Evolutionary conservation across 2,888 invertebrate genomes (phyloP).

Genomic region (Acleris literana): DNA sequence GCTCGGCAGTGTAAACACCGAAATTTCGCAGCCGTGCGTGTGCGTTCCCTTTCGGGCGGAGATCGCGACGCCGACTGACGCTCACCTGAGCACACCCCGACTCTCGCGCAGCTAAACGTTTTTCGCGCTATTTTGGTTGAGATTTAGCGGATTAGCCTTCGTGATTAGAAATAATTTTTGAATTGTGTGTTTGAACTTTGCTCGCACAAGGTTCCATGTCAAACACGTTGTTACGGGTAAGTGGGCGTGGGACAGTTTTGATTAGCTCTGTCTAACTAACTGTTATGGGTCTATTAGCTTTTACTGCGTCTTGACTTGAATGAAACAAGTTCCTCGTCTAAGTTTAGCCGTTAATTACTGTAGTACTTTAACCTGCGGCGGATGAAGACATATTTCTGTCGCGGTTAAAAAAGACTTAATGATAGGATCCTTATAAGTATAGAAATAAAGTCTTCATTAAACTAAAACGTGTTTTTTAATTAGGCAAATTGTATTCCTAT

Average conservation of each 20-base stretch:
- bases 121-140: constrained; percentile 84
- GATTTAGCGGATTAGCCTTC: constrained; percentile 80
- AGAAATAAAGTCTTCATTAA: too few relatives aligned
- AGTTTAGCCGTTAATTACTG: not conserved
- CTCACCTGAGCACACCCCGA: constrained; percentile 65
- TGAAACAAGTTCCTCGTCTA: not conserved
- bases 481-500: too few relatives aligned
- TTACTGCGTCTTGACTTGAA: constrained; percentile 7
- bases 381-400: too few relatives aligned
- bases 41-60: constrained; percentile 78
- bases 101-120: constrained; percentile 58
- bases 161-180: constrained; percentile 62
- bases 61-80: constrained; percentile 79
- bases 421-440: too few relatives aligned
- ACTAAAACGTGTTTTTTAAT: too few relatives aligned
- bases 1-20: constrained; percentile 59
- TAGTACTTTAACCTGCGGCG: too few relatives aligned
- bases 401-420: too few relatives aligned
- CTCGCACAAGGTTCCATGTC: not conserved
- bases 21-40: constrained; percentile 71
- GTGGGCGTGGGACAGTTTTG: constrained; percentile 34
- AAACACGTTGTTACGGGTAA: constrained; percentile 1
- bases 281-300: constrained; percentile 26
- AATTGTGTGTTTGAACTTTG: not conserved
- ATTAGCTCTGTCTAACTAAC: constrained; percentile 18